Base-by-base conservation (phyloP, 1,140 invertebrate genomes). In the Thereuonema tuberculata region DNA sequence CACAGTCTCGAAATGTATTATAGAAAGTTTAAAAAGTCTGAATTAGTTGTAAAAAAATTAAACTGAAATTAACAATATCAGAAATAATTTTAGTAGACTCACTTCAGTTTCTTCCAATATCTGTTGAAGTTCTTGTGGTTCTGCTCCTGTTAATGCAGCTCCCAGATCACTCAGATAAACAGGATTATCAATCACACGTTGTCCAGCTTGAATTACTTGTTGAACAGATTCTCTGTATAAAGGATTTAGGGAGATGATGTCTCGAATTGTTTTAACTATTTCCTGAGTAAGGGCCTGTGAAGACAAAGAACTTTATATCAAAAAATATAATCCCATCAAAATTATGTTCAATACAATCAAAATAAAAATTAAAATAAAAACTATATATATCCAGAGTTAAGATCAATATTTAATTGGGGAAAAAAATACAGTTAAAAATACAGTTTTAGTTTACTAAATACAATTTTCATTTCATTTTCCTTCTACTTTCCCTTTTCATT, bases 151-250 rank as follows among this genome's bases (percentile, higher is more conserved):
- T 31, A 99, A 76, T 2, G 94, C 92, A 12, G 94, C 95, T 46
- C 95, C 95, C 28, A 97, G 77, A 77, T 99, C 96, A 67, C 92
- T 93, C 14, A 99, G 76, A 74, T 98, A 98, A 23, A 98, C 88
- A n/a, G 96, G 96, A 79, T 99, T 98, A 73, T 99, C 96, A 24
- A 96, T 89, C 20, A 98, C 89, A 64, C 91, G 78, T 72, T 96
- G 91, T 2, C 91, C 92, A 69, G 93, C 88, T 69, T 96, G 91
- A 62, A 98, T 77, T 83, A 98, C 93, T 76, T 96, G 91, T 70
- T 92, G 88, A 1, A 93, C 77, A 49, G 86, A 87, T 67, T 76
- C 78, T 65, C 93, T 81, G 72, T 97, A 98, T 25, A 98, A 75
- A 1, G 93, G 90, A 81, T 98, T 98, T 76, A 98, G 80, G 59